phyloP scores from a whole-genome alignment of 35 echinoderm and acorn worm genomes.

The Patiria miniata region DNA sequence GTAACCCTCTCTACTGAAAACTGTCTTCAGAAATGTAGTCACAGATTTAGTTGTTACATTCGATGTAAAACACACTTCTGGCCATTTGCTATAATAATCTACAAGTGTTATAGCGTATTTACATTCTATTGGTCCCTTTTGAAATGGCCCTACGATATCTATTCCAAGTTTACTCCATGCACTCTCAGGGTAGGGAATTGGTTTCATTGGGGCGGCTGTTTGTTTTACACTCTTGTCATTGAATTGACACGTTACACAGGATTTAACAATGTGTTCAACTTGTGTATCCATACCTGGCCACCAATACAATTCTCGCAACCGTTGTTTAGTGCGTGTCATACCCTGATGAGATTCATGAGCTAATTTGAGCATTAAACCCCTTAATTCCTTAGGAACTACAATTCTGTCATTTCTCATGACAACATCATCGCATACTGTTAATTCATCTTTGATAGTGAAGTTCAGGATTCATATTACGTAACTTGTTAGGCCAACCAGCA shows the following conservation, averaged over 20 bases:
- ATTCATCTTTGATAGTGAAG: slow-evolving; percentile 43
- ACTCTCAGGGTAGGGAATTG: slow-evolving; percentile 14
- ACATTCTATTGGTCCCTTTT: neutral
- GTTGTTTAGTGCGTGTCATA: slow-evolving; percentile 59
- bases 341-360: slow-evolving; percentile 49
- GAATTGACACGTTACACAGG: slow-evolving; percentile 23
- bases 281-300: slow-evolving; percentile 56
- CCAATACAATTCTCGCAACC: slow-evolving; percentile 42
- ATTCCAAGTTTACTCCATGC: slow-evolving; percentile 53
- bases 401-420: slow-evolving; percentile 51
- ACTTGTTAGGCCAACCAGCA: slow-evolving; percentile 19
- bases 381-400: slow-evolving; percentile 3
- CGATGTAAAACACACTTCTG: slow-evolving; percentile 40
- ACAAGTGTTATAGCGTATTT: slow-evolving; percentile 55
- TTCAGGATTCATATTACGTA: neutral
- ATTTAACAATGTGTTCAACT: slow-evolving; percentile 43
- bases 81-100: slow-evolving; percentile 56
- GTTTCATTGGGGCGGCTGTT: slow-evolving; percentile 26
- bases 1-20: slow-evolving; percentile 58
- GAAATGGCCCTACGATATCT: slow-evolving; percentile 58
- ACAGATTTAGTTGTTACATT: slow-evolving; percentile 43
- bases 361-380: neutral
- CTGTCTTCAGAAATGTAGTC: slow-evolving; percentile 33
- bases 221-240: slow-evolving; percentile 51
- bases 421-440: slow-evolving; percentile 41